Conservation (phyloP, 2,888 invertebrate genomes). For the Dicroscelio sp. region DNA sequence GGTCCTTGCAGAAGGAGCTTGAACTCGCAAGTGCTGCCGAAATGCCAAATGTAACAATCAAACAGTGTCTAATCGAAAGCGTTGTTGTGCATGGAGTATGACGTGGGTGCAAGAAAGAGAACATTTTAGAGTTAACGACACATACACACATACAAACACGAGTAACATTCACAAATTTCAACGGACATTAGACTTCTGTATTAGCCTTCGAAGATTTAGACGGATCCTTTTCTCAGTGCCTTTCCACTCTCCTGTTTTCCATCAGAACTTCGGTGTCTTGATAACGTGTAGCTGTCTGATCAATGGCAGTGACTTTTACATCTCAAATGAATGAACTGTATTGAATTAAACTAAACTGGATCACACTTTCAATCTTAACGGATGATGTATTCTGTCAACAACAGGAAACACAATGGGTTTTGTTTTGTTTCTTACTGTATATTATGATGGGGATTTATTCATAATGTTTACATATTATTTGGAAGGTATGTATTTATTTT, state of each 20-base stretch:
- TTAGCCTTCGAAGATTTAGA: conserved; percentile 73
- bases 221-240: conserved; percentile 88
- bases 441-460: no score
- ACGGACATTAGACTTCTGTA: conserved; percentile 50
- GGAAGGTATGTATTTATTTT: no score
- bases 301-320: background rate
- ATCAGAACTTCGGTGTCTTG: conserved; percentile 66
- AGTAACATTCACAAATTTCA: no score
- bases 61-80: conserved; percentile 87
- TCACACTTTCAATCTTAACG: conserved; percentile 29
- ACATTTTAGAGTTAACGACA: no score
- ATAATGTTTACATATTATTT: no score
- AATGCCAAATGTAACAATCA: conserved; percentile 90
- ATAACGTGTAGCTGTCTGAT: conserved; percentile 21
- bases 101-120: conserved; percentile 35
- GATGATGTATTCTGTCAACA: background rate
- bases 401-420: background rate
- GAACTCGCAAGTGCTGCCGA: conserved; percentile 89
- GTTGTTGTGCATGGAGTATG: conserved; percentile 58
- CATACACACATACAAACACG: no score
- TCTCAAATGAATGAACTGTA: background rate
- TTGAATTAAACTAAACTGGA: background rate
- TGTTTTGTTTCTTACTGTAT: no score
- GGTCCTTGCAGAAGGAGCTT: conserved; percentile 86
- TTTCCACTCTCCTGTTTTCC: conserved; percentile 86